Percentiles rank a stretch among this genome's conserved stretches.
These are phyloP conservation scores for Rousettus madagascariensis DNA, from an alignment of 2,797 vertebrate species.

Conservation along the genomic window DNA sequence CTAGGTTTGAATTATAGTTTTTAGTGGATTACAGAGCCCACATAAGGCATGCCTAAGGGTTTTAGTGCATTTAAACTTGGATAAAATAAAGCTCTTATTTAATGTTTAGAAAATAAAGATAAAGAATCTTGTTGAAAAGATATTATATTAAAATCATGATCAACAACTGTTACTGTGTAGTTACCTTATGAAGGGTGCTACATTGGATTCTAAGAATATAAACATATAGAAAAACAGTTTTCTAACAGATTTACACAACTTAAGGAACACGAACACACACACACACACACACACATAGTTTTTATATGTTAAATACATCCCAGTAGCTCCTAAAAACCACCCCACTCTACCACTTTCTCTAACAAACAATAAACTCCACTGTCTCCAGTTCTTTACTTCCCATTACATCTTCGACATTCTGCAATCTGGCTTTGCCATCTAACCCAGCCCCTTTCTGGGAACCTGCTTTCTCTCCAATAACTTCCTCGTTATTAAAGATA, in stretches of 20 bases:
- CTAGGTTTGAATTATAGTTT: not conserved
- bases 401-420: not conserved
- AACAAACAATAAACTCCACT: not conserved
- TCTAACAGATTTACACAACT: not conserved
- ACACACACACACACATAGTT: not conserved
- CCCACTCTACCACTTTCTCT: not conserved
- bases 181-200: not conserved
- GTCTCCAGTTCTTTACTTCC: not conserved
- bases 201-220: not conserved
- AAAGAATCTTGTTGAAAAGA: not conserved
- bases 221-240: not conserved
- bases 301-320: not conserved
- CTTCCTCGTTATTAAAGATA: not conserved
- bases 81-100: not conserved
- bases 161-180: not conserved
- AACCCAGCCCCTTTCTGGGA: not conserved
- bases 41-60: not conserved
- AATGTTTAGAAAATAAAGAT: not conserved
- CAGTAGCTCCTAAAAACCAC: not conserved
- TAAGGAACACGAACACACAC: not conserved
- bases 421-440: not conserved
- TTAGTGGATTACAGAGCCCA: not conserved
- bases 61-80: not conserved
- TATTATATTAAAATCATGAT: constrained; percentile 1
- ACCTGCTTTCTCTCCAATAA: not conserved